Conservation (phyloP, 2,113 vertebrate genomes). For the Cisticola juncidis region DNA sequence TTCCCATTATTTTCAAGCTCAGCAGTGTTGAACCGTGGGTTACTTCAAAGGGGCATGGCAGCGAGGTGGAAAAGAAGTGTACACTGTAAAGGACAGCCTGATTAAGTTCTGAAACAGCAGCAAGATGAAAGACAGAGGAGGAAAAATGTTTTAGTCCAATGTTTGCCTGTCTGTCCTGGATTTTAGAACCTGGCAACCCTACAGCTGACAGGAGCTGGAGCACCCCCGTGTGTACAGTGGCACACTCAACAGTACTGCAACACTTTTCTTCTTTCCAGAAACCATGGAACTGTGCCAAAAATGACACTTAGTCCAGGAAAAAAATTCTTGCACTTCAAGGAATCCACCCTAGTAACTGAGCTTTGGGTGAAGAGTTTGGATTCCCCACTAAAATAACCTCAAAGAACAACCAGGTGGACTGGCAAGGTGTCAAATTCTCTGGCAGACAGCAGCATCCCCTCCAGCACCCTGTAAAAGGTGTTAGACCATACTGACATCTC, state of each 20-base stretch:
- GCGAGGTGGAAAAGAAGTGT: neutral
- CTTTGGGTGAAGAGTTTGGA: neutral
- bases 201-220: neutral
- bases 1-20: neutral
- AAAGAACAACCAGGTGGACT: neutral
- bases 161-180: neutral
- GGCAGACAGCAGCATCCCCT: neutral
- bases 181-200: neutral
- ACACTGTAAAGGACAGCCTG: neutral
- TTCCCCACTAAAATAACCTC: neutral
- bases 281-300: neutral
- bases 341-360: neutral
- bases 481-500: neutral
- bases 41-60: conserved; percentile 28
- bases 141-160: neutral
- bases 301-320: neutral
- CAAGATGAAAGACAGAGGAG: neutral
- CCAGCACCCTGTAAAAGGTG: neutral
- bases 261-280: neutral
- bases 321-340: neutral
- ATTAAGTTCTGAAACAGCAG: neutral
- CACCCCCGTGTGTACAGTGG: neutral
- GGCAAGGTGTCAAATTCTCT: neutral
- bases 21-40: neutral
- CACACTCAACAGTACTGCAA: rapidly evolving